These are phyloP conservation scores for Chrysolina oricalcia DNA, from an alignment of 2,888 invertebrate species.

Conservation along the genomic window DNA sequence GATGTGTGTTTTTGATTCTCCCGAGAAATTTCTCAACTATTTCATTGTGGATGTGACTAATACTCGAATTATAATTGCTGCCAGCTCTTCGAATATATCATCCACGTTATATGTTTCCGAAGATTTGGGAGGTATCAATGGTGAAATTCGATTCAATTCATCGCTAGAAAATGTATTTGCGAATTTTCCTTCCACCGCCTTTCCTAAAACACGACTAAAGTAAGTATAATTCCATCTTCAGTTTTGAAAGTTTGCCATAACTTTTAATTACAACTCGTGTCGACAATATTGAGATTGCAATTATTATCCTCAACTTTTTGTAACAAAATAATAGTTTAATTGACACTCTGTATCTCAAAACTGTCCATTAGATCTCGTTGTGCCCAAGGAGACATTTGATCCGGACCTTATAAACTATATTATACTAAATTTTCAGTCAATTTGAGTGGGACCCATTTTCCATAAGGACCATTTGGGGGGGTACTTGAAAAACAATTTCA, in stretches of 20 bases:
- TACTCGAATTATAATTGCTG: conserved; percentile 86
- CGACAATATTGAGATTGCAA: too few species aligned
- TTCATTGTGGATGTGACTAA: conserved; percentile 90
- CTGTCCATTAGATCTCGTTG: too few species aligned
- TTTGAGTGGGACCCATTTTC: too few species aligned
- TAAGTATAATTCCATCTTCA: conserved; percentile 71
- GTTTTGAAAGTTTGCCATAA: not conserved
- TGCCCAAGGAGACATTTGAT: too few species aligned
- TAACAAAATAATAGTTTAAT: too few species aligned
- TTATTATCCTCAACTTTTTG: too few species aligned
- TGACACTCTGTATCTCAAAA: too few species aligned
- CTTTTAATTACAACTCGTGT: too few species aligned
- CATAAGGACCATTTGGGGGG: too few species aligned
- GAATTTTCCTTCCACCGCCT: conserved; percentile 87
- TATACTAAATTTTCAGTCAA: too few species aligned
- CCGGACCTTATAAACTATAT: too few species aligned
- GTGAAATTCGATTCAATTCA: conserved; percentile 80
- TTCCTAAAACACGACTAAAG: conserved; percentile 88
- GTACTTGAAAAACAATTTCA: too few species aligned
- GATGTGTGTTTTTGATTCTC: conserved; percentile 84
- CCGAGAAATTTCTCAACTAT: conserved; percentile 79
- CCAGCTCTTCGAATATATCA: conserved; percentile 82
- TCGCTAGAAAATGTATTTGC: conserved; percentile 88
- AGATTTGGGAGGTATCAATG: conserved; percentile 72
- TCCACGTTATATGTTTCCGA: conserved; percentile 90